These are phyloP conservation scores for Aegithalos caudatus DNA, from an alignment of 2,113 vertebrate species.

Conservation along the genomic window DNA sequence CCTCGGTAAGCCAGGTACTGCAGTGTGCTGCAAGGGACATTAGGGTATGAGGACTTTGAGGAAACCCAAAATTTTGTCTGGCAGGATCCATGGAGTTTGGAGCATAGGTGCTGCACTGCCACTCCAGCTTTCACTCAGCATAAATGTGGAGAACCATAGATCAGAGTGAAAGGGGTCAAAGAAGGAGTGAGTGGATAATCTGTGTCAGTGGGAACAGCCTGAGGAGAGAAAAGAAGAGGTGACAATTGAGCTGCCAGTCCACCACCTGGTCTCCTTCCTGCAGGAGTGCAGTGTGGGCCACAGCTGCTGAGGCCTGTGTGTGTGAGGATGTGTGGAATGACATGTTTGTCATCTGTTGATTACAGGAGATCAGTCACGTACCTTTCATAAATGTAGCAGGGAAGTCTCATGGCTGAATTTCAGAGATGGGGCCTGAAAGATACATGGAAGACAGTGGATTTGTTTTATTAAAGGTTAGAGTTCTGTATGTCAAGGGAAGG, in stretches of 20 bases:
- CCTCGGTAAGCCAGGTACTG: background rate
- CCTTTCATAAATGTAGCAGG: background rate
- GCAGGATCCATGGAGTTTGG: background rate
- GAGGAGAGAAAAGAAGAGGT: background rate
- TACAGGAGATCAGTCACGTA: accelerated
- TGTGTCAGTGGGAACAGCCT: background rate
- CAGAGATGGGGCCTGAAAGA: background rate
- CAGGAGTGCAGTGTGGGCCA: background rate
- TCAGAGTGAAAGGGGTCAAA: accelerated
- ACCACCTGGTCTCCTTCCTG: background rate
- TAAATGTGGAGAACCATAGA: background rate
- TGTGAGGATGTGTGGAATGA: background rate
- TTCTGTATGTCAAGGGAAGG: background rate
- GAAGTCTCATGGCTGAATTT: background rate
- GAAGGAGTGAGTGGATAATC: background rate
- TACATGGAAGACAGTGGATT: background rate
- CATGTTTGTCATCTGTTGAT: background rate
- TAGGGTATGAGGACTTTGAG: background rate
- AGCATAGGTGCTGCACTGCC: background rate
- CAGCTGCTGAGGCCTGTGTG: background rate
- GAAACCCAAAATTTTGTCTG: background rate
- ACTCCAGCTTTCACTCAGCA: accelerated
- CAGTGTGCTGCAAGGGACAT: background rate
- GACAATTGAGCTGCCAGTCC: background rate
- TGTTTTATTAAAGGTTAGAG: background rate